Evolutionary conservation across 1,140 invertebrate genomes (phyloP).

Genomic region (Helicoverpa zea): DNA sequence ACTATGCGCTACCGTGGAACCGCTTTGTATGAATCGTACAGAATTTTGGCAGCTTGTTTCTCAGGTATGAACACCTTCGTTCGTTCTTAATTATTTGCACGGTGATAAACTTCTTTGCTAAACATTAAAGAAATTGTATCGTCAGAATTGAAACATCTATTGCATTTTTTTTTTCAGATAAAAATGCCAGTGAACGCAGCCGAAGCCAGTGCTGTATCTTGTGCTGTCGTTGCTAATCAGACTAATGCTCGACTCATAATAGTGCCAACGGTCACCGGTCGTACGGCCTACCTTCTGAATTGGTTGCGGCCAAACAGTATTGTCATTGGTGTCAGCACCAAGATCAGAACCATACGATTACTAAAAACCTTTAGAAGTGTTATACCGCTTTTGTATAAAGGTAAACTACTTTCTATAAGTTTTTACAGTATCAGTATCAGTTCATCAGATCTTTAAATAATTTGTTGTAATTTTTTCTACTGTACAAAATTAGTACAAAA

Average conservation of each 20-base stretch:
- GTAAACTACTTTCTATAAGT: constrained; percentile 38
- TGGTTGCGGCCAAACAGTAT: constrained; percentile 61
- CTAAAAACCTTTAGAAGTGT: constrained; percentile 62
- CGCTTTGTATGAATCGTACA: not conserved
- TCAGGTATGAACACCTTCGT: constrained; percentile 5
- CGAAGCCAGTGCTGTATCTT: constrained; percentile 66
- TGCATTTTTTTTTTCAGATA: constrained; percentile 56
- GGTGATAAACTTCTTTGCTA: too few species aligned
- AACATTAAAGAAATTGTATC: too few species aligned
- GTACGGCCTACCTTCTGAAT: constrained; percentile 63
- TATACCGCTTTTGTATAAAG: constrained; percentile 66
- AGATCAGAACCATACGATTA: constrained; percentile 53
- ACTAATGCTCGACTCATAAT: constrained; percentile 64
- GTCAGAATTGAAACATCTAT: not conserved
- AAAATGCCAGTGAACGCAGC: constrained; percentile 72
- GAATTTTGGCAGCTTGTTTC: not conserved
- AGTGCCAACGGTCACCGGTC: constrained; percentile 70
- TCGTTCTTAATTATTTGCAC: too few species aligned
- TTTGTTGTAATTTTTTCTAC: too few species aligned
- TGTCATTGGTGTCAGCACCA: constrained; percentile 66
- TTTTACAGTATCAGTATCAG: too few species aligned
- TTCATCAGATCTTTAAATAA: too few species aligned
- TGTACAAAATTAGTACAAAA: too few species aligned
- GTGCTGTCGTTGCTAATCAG: constrained; percentile 62
- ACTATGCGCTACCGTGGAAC: constrained; percentile 56